Conservation (phyloP, 1,140 invertebrate genomes). For the Eufriesea mexicana region DNA sequence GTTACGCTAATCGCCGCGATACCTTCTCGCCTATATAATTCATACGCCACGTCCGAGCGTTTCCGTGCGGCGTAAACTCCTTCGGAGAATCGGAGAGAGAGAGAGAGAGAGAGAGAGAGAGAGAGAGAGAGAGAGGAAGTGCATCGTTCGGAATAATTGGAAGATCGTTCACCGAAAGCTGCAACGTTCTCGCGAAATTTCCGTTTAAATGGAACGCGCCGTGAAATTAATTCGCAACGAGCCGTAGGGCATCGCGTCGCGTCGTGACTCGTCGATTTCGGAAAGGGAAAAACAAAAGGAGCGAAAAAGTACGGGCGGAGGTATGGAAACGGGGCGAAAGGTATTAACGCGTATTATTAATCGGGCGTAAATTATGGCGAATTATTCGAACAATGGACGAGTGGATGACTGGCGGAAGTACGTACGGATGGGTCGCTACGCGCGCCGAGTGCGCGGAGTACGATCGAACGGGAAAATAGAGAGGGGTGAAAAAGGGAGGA, state of each 20-base stretch:
- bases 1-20: slow-evolving; percentile 33
- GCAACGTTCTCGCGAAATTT: neutral
- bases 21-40: slow-evolving; percentile 2
- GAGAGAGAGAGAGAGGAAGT: neutral
- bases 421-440: neutral
- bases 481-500: neutral
- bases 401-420: neutral
- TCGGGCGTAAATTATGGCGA: neutral
- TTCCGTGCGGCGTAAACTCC: neutral
- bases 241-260: neutral
- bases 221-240: neutral
- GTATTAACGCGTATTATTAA: neutral
- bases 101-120: neutral
- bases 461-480: neutral
- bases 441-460: neutral
- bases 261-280: neutral
- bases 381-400: neutral
- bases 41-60: no score
- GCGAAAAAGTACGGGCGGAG: no score
- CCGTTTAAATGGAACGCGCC: no score
- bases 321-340: neutral
- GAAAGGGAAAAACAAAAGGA: no score
- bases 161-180: neutral
- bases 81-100: neutral
- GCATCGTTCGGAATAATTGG: slow-evolving; percentile 15